phyloP scores from a whole-genome alignment of 2,797 vertebrate species.

The Periparus ater region DNA sequence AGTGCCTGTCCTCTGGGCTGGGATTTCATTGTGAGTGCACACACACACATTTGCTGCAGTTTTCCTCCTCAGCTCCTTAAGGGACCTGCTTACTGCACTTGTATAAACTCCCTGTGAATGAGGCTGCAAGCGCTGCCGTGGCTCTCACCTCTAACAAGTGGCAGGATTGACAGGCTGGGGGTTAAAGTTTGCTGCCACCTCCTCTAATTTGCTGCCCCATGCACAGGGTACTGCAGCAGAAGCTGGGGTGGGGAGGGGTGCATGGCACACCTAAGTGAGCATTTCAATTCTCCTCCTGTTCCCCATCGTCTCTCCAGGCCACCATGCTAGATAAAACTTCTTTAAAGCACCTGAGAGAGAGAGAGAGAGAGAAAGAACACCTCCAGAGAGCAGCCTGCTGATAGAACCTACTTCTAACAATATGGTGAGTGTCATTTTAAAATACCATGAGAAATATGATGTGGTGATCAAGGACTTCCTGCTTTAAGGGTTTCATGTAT shows the following conservation, averaged over 20 bases:
- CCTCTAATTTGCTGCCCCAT: neutral
- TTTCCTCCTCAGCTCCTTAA: constrained; percentile 74
- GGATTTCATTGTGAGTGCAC: constrained; percentile 77
- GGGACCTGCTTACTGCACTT: constrained; percentile 79
- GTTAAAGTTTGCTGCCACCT: neutral
- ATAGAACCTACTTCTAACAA: constrained; percentile 49
- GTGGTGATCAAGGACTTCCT: constrained; percentile 55
- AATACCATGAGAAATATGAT: constrained; percentile 52
- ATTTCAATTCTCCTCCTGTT: neutral
- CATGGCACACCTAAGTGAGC: neutral
- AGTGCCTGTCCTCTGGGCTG: constrained; percentile 87
- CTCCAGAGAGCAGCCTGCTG: constrained; percentile 56
- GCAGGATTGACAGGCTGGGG: neutral
- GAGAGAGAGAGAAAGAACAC: neutral
- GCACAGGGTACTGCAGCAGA: neutral
- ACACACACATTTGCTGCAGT: constrained; percentile 66
- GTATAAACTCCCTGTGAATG: constrained; percentile 73
- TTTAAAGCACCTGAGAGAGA: constrained; percentile 49
- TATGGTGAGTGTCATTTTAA: constrained; percentile 53
- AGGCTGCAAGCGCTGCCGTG: constrained; percentile 45
- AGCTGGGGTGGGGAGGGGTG: neutral
- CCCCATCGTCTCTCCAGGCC: neutral
- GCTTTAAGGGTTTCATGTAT: constrained; percentile 63
- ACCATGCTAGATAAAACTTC: constrained; percentile 59
- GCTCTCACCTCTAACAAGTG: neutral